These are phyloP conservation scores for Mormoops blainvillei DNA, from an alignment of 2,113 vertebrate genomes.

Conservation along the genomic window DNA sequence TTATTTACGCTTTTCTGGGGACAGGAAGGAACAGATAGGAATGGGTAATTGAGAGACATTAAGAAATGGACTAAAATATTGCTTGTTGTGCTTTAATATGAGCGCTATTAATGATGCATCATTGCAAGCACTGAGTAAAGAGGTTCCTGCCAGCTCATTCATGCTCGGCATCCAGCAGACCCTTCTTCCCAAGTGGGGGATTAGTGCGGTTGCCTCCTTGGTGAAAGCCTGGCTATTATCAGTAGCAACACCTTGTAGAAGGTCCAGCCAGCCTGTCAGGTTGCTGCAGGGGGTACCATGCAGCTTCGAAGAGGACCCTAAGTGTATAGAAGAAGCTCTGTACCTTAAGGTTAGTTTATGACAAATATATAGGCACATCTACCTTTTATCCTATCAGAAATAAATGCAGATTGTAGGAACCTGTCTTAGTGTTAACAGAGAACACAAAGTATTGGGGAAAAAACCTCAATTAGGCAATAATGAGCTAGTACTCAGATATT, in stretches of 20 bases:
- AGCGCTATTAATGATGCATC: not conserved
- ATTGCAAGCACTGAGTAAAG: not conserved
- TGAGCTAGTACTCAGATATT: not conserved
- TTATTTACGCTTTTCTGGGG: conserved; percentile 23
- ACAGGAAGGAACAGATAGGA: not conserved
- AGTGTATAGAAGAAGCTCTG: not conserved
- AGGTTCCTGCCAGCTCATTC: not conserved
- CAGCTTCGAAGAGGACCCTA: not conserved
- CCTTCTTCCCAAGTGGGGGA: not conserved
- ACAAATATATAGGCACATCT: not conserved
- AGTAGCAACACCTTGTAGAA: not conserved
- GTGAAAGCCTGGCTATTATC: not conserved
- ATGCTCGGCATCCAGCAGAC: not conserved
- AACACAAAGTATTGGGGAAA: not conserved
- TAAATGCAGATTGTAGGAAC: not conserved
- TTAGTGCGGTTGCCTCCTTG: not conserved
- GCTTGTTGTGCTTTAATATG: not conserved
- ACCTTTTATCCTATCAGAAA: not conserved
- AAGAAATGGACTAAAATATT: conserved; percentile 4
- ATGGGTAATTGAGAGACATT: conserved; percentile 15
- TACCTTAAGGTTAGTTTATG: not conserved
- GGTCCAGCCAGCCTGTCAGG: not conserved
- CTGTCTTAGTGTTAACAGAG: not conserved
- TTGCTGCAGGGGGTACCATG: not conserved
- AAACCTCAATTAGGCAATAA: not conserved